Percentiles rank a stretch among this genome's conserved stretches.
Conservation (phyloP, 2,888 invertebrate species). For the Zaprionus obscuricornis region DNA sequence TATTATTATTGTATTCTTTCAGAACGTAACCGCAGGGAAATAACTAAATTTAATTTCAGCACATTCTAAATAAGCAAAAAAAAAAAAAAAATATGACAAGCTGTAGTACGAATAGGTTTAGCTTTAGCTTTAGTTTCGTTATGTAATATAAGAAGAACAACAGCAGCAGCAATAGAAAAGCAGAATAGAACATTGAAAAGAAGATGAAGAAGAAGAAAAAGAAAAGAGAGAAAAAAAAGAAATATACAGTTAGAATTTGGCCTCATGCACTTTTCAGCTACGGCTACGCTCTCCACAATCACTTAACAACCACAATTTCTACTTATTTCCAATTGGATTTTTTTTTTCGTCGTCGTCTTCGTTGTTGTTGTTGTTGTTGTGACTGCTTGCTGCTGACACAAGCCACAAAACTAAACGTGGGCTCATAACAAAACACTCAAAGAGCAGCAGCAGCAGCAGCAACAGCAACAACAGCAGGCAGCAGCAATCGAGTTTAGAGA, state of each 20-base stretch:
- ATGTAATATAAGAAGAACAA: no score
- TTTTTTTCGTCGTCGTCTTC: constrained; percentile 9
- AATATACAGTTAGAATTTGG: constrained; percentile 42
- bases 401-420: constrained; percentile 57
- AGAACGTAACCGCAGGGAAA: no score
- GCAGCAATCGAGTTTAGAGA: constrained; percentile 10
- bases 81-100: no score
- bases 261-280: constrained; percentile 26
- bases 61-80: no score
- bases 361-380: constrained; percentile 13
- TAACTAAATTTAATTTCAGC: no score
- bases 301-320: constrained; percentile 60
- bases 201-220: no score
- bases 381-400: constrained; percentile 26
- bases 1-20: no score
- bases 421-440: constrained; percentile 51
- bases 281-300: constrained; percentile 35
- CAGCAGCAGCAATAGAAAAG: no score
- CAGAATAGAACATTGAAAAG: no score
- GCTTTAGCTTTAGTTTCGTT: no score
- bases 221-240: no score
- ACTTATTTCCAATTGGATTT: constrained; percentile 58
- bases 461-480: constrained; percentile 3
- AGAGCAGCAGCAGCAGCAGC: background rate
- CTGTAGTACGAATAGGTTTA: no score